A percentile compares a stretch with the other conserved stretches of the same genome.
phyloP scores from a whole-genome alignment of 2,797 vertebrate genomes.

The Eospalax fontanierii region DNA sequence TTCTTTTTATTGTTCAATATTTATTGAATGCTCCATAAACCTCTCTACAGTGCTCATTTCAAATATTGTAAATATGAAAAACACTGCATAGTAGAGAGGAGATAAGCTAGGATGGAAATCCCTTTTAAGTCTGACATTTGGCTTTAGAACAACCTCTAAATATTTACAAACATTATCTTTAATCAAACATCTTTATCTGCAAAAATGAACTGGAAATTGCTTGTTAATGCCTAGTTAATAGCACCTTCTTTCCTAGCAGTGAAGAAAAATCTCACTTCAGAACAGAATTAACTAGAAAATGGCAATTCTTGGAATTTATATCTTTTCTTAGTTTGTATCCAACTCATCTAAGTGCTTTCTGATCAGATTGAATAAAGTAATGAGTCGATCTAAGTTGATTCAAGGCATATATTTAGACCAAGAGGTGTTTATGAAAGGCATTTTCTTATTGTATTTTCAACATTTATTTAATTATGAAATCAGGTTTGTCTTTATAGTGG shows the following conservation, averaged over 20 bases:
- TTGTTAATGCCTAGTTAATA: conserved; percentile 81
- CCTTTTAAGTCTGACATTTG: conserved; percentile 52
- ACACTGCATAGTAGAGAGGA: background rate
- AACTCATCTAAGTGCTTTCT: conserved; percentile 50
- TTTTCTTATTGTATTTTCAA: conserved; percentile 63
- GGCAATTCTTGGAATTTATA: conserved; percentile 74
- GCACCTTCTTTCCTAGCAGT: conserved; percentile 71
- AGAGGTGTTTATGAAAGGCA: background rate
- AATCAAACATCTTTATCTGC: conserved; percentile 83
- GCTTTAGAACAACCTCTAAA: conserved; percentile 72
- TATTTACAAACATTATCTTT: conserved; percentile 75
- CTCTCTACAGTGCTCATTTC: background rate
- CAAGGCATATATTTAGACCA: conserved; percentile 19
- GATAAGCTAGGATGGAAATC: conserved; percentile 26
- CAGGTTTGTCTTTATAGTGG: conserved; percentile 45
- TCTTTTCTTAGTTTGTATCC: conserved; percentile 53
- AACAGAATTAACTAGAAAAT: conserved; percentile 78
- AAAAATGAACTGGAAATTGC: conserved; percentile 79
- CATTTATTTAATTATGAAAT: conserved; percentile 66
- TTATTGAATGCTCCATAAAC: conserved; percentile 18
- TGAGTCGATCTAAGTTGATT: conserved; percentile 34
- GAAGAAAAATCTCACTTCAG: conserved; percentile 76
- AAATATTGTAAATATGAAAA: conserved; percentile 34
- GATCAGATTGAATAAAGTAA: conserved; percentile 73
- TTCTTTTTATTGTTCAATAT: conserved; percentile 27